Evolutionary conservation across 2,113 vertebrate species (phyloP), one percentile per base, ranked within the genome.

Genomic region (Probosciger aterrimus): DNA sequence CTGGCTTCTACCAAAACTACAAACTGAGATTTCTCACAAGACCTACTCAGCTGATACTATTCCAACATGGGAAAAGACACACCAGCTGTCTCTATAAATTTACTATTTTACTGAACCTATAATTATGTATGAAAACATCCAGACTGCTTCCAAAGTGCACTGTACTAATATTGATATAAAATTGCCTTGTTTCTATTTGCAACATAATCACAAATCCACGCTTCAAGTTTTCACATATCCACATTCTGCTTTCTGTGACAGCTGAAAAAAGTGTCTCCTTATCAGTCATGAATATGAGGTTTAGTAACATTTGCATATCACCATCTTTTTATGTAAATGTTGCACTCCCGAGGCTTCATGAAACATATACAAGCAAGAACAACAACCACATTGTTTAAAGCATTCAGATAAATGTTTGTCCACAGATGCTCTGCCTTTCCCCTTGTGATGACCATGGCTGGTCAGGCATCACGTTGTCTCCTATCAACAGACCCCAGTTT

Each of bases 101-200:
- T 27, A 62, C 53, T 18, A 19, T 85, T 95, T 87, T 74, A 87
- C 70, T 77, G 69, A 83, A 94, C 53, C 31, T 59, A 11, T 46
- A 74, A 92, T 79, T 55, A 77, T 47, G 63, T 74, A 86, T 43
- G 77, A 91, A 94, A 95, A 92, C 86, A 92, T 33, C 46, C 91
- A 93, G 74, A 73, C 37, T 85, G 86, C 74, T 88, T 96, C 92
- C 41, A 79, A 73, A 92, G 77, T 47, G 62, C 77, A 80, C 67
- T 85, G 70, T 94, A 87, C 86, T 91, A 92, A 93, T 57, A 91
- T 20, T 91, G 96, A 91, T 67, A 86, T 16, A 57, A 89, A 95
- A 69, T 70, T 70, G 71, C 76, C 77, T 86, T 69, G 8, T 41
- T 92, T 89, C 83, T 82, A 44, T 53, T 75, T 73, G 81, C 59